Base-by-base conservation (phyloP, 2,797 vertebrate genomes). In the Dipus sagitta region DNA sequence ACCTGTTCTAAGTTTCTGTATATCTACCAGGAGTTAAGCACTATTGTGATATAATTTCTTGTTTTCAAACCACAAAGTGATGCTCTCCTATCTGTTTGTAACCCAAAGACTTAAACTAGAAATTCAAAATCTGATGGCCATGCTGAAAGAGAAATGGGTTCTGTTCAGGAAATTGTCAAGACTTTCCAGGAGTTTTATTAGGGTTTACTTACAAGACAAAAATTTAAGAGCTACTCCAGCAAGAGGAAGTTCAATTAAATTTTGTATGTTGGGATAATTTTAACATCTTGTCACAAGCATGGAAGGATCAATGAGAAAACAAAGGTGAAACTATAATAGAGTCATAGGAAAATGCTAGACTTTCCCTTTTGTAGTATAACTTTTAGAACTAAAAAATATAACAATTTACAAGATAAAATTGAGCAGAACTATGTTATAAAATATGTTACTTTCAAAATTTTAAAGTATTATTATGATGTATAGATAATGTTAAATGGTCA, bases 251-350 rank as follows among this genome's bases (percentile, higher is more conserved):
- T 86, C 20, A 42, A 42, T 30, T 42, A 21, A 34, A 75, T 75
- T 17, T 76, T 24, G 7, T 0, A 47, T 54, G 3, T 72, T 87
- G 77, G 20, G 24, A 52, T 90, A 78, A 71, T 1, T 70, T 47
- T 80, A 52, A 79, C 21, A 1, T 79, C 64, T 4, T 71, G 2
- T n/a, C n/a, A 87, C 10, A 82, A 21, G 86, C 80, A 12, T 28
- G n/a, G 87, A 81, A 94, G 90, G 5, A 89, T 1, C 8, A 79
- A 72, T 84, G 32, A 86, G 47, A 71, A 71, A 81, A 80, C 28
- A 86, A 79, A 80, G 12, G 7, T 64, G 4, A 20, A 6, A 42
- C 3, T 42, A 0, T 38, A 90, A 75, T 71, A 92, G 82, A 86
- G 34, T 67, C 6, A 82, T 42, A 9, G 26, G 4, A 74, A 60